Evolutionary conservation across 2,113 vertebrate species (phyloP).

Genomic region (Calyptomena viridis): DNA sequence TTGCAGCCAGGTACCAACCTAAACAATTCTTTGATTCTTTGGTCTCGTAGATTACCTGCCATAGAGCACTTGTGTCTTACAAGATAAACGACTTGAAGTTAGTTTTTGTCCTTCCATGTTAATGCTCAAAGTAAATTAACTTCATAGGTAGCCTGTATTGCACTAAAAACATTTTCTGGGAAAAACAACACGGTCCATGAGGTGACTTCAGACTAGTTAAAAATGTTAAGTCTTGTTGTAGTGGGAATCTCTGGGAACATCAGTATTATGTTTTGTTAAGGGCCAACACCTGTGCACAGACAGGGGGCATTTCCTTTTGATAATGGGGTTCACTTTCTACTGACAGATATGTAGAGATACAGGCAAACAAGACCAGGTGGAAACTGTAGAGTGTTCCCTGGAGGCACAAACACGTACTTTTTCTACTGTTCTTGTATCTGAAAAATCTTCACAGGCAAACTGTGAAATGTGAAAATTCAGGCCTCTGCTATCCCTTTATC

Average conservation of each 20-base stretch:
- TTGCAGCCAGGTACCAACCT: neutral
- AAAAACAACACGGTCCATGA: neutral
- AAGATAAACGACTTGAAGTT: neutral
- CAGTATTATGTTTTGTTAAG: neutral
- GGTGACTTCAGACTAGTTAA: neutral
- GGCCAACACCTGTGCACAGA: neutral
- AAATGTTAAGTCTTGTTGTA: neutral
- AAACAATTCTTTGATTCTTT: neutral
- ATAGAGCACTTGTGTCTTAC: neutral
- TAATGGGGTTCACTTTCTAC: neutral
- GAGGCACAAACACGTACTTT: neutral
- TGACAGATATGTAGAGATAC: neutral
- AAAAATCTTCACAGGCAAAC: neutral
- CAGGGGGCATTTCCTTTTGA: neutral
- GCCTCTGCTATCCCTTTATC: neutral
- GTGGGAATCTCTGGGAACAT: neutral
- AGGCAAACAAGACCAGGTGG: neutral
- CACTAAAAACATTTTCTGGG: neutral
- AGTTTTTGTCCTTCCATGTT: neutral
- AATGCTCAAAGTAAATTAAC: neutral
- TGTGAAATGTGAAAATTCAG: neutral
- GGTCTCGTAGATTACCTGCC: neutral
- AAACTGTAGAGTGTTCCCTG: neutral
- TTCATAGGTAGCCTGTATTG: neutral
- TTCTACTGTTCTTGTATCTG: neutral